These are phyloP conservation scores for Calephelis virginiensis DNA, from an alignment of 1,140 invertebrate genomes.

Conservation along the genomic window DNA sequence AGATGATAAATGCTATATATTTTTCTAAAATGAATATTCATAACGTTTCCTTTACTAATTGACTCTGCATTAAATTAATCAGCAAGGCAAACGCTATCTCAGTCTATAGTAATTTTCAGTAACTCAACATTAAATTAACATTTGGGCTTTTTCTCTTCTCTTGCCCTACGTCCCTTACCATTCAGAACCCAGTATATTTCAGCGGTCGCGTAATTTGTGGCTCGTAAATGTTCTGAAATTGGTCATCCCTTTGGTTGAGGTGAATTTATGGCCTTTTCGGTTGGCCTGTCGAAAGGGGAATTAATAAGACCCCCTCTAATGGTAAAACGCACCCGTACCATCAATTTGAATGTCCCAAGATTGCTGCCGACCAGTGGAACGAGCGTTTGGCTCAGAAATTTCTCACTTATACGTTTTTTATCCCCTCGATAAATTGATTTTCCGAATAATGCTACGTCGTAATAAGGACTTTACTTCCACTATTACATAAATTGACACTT, in stretches of 20 bases:
- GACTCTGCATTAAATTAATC: slow-evolving; percentile 66
- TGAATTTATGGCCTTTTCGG: slow-evolving; percentile 77
- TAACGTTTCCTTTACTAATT: background rate
- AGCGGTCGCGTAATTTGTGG: slow-evolving; percentile 77
- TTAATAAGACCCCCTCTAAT: slow-evolving; percentile 77
- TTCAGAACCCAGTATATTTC: slow-evolving; percentile 71
- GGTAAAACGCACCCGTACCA: slow-evolving; percentile 76
- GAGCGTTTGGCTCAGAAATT: slow-evolving; percentile 63
- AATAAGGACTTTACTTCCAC: slow-evolving; percentile 31
- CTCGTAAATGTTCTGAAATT: slow-evolving; percentile 79
- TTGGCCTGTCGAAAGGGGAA: slow-evolving; percentile 77
- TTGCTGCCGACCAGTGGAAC: slow-evolving; percentile 55
- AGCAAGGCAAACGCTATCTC: slow-evolving; percentile 53
- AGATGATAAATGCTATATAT: no score
- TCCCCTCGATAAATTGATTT: slow-evolving; percentile 58
- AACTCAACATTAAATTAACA: slow-evolving; percentile 67
- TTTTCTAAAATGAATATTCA: no score
- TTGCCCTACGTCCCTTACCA: slow-evolving; percentile 52
- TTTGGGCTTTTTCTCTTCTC: slow-evolving; percentile 66
- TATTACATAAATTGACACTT: slow-evolving; percentile 34
- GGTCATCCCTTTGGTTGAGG: slow-evolving; percentile 78
- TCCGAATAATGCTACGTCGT: slow-evolving; percentile 44
- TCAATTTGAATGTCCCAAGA: slow-evolving; percentile 76
- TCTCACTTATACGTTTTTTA: slow-evolving; percentile 67
- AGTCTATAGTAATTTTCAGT: slow-evolving; percentile 67